phyloP scores from a whole-genome alignment of 2,113 vertebrate genomes.

The Dolichallabes microphthalmus region DNA sequence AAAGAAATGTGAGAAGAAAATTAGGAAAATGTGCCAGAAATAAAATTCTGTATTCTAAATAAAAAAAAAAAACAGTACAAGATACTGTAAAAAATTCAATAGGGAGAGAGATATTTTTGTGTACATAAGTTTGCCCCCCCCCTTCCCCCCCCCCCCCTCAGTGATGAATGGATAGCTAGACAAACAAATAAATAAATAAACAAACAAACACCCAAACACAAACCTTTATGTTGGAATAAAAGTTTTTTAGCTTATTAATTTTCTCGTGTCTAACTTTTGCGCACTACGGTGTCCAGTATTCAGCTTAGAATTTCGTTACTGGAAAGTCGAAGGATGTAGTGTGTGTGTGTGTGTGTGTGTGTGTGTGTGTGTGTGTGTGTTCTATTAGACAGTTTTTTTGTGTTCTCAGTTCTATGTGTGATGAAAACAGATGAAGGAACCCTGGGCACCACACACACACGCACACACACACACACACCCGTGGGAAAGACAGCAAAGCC shows the following conservation, averaged over 20 bases:
- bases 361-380: too few relatives aligned
- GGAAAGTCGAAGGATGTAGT: constrained; percentile 12
- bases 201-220: too few relatives aligned
- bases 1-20: too few relatives aligned
- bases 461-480: constrained; percentile 49
- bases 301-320: constrained; percentile 20
- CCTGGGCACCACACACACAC: background rate
- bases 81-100: background rate
- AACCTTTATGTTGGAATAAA: background rate
- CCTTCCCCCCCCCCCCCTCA: too few relatives aligned
- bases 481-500: constrained; percentile 52
- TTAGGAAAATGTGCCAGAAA: too few relatives aligned
- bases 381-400: background rate
- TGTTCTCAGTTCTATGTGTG: constrained; percentile 29
- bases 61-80: background rate
- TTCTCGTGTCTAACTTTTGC: background rate
- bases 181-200: background rate
- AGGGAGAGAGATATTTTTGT: background rate
- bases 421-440: background rate
- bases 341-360: background rate
- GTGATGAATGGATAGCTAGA: too few relatives aligned
- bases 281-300: background rate
- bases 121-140: too few relatives aligned
- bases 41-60: background rate
- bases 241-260: background rate